These are phyloP conservation scores for Hydrocynus forskahlii DNA, from an alignment of 2,797 vertebrate species.

Conservation along the genomic window DNA sequence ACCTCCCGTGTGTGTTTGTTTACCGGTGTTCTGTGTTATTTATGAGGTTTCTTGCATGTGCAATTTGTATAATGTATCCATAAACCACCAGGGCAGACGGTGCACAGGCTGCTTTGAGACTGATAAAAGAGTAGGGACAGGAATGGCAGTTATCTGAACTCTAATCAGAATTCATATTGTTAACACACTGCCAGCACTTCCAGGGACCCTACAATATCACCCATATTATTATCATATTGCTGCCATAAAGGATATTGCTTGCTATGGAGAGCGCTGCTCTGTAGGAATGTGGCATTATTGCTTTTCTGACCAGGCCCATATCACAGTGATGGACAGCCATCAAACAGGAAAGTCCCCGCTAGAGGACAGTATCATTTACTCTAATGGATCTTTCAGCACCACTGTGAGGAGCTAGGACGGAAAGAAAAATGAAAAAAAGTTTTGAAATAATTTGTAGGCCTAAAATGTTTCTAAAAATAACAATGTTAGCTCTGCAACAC, in stretches of 20 bases:
- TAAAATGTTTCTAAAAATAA: not conserved
- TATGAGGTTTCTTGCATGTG: constrained; percentile 54
- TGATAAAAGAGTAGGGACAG: constrained; percentile 60
- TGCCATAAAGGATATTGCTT: constrained; percentile 61
- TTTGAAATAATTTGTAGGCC: constrained; percentile 5
- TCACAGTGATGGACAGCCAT: constrained; percentile 43
- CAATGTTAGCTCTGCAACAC: not conserved
- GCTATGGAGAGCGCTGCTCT: constrained; percentile 55
- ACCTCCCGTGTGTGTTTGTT: constrained; percentile 54
- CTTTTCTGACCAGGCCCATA: constrained; percentile 55
- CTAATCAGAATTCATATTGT: constrained; percentile 70
- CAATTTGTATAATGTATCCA: constrained; percentile 62
- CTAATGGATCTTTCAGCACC: constrained; percentile 28
- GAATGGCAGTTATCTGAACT: constrained; percentile 65
- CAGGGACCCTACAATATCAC: constrained; percentile 57
- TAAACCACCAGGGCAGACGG: constrained; percentile 52
- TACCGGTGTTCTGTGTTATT: constrained; percentile 53
- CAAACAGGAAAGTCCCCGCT: constrained; percentile 40
- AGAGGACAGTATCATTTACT: constrained; percentile 39
- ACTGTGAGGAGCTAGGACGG: constrained; percentile 13
- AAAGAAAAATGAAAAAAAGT: constrained; percentile 30
- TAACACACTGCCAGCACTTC: constrained; percentile 58
- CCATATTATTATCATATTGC: constrained; percentile 62
- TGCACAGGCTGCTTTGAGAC: constrained; percentile 49
- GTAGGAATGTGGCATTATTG: constrained; percentile 59